phyloP scores from a whole-genome alignment of 2,888 invertebrate genomes.

The Nemotelus pantherinus region DNA sequence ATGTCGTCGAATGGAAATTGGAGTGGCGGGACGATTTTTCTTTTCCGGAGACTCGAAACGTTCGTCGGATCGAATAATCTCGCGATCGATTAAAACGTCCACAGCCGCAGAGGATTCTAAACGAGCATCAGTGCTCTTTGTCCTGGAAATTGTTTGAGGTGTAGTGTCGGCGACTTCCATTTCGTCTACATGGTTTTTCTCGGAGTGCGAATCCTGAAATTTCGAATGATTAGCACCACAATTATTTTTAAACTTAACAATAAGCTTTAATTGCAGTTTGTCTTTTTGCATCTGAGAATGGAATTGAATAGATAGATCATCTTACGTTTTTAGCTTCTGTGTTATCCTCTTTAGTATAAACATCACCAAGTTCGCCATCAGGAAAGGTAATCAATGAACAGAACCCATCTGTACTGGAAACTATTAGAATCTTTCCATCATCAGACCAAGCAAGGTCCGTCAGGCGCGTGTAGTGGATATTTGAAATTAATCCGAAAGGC shows the following conservation, averaged over 20 bases:
- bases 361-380: conserved; percentile 75
- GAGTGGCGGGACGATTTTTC: conserved; percentile 59
- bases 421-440: conserved; percentile 79
- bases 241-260: background rate
- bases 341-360: conserved; percentile 57
- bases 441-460: conserved; percentile 89
- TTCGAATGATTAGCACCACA: background rate
- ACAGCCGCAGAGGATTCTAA: conserved; percentile 35
- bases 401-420: conserved; percentile 90
- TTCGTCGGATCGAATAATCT: conserved; percentile 61
- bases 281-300: background rate
- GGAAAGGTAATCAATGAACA: conserved; percentile 85
- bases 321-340: conserved; percentile 1
- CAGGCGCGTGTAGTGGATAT: conserved; percentile 89
- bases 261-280: background rate
- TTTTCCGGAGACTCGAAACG: conserved; percentile 62
- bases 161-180: background rate
- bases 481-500: conserved; percentile 82
- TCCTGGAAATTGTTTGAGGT: conserved; percentile 2
- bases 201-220: background rate
- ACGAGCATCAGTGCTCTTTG: conserved; percentile 7
- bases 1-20: conserved; percentile 61
- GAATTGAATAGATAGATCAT: background rate
- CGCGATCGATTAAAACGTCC: conserved; percentile 56
- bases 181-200: conserved; percentile 5